Evolutionary conservation across 2,113 vertebrate genomes (phyloP).

Genomic region (Tragulus kanchil): DNA sequence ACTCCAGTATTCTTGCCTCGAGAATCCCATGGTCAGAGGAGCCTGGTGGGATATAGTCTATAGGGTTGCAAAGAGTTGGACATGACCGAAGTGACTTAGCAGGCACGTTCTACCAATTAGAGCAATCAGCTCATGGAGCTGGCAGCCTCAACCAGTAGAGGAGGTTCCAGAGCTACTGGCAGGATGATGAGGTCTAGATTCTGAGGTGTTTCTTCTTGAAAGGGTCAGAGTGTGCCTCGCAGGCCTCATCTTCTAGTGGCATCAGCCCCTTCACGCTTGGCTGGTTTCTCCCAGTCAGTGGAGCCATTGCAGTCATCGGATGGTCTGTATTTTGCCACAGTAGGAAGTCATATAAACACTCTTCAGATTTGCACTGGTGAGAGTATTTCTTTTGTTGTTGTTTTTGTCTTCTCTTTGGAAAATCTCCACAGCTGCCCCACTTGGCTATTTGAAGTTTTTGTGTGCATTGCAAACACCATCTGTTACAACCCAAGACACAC

Average conservation of each 20-base stretch:
- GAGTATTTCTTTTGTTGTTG: slow-evolving; percentile 79
- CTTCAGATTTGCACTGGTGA: slow-evolving; percentile 78
- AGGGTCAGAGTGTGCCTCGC: slow-evolving; percentile 55
- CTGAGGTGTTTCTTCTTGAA: background rate
- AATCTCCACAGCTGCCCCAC: slow-evolving; percentile 82
- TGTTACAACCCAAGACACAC: slow-evolving; percentile 81
- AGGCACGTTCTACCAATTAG: background rate
- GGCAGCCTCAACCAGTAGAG: background rate
- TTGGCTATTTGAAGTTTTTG: slow-evolving; percentile 85
- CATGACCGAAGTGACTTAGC: too few species aligned
- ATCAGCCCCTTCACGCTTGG: background rate
- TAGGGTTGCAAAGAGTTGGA: too few species aligned
- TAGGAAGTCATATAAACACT: slow-evolving; percentile 80
- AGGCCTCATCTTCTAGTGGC: background rate
- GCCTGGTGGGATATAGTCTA: too few species aligned
- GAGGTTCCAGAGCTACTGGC: background rate
- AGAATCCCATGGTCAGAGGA: too few species aligned
- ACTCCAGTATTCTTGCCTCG: too few species aligned
- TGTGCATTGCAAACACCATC: slow-evolving; percentile 86
- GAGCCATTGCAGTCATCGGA: background rate
- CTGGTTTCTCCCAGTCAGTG: background rate
- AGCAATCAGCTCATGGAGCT: background rate
- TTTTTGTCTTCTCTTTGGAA: slow-evolving; percentile 80
- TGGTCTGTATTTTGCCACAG: slow-evolving; percentile 65
- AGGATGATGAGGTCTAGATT: background rate